Evolutionary conservation across 1,140 invertebrate species (phyloP).

Genomic region (Venustaconcha ellipsiformis): DNA sequence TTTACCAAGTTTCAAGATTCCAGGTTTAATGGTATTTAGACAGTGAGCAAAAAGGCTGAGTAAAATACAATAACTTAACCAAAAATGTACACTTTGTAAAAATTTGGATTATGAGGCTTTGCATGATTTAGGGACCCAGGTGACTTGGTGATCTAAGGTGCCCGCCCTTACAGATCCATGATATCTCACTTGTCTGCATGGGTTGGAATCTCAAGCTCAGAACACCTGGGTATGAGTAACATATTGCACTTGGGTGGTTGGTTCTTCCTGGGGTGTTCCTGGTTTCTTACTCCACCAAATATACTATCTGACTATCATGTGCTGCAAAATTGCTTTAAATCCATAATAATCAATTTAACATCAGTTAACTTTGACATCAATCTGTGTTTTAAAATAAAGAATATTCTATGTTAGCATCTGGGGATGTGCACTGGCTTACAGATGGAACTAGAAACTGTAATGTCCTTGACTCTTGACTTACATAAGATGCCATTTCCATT

Average conservation of each 20-base stretch:
- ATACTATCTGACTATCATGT: background rate
- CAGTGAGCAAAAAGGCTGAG: too few relatives aligned
- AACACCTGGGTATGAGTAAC: too few relatives aligned
- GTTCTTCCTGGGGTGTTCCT: background rate
- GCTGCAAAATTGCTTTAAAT: background rate
- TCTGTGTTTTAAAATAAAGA: background rate
- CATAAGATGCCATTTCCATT: constrained; percentile 92
- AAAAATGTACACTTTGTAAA: too few relatives aligned
- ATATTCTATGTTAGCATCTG: background rate
- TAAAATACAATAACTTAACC: too few relatives aligned
- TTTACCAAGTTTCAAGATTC: too few relatives aligned
- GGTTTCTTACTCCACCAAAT: background rate
- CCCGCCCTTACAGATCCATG: too few relatives aligned
- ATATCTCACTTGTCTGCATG: too few relatives aligned
- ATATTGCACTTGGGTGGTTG: background rate
- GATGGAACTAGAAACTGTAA: constrained; percentile 86
- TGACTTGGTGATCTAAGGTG: too few relatives aligned
- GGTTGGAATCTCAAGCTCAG: too few relatives aligned
- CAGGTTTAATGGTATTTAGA: too few relatives aligned
- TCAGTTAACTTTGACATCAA: background rate
- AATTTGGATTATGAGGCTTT: too few relatives aligned
- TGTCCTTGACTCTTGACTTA: constrained; percentile 90
- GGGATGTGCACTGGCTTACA: constrained; percentile 68
- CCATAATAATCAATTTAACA: background rate
- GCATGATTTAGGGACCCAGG: too few relatives aligned